Evolutionary conservation across 2,888 invertebrate species (phyloP), one percentile per base, ranked within the genome.

Genomic region (Peribatodes rhomboidaria): DNA sequence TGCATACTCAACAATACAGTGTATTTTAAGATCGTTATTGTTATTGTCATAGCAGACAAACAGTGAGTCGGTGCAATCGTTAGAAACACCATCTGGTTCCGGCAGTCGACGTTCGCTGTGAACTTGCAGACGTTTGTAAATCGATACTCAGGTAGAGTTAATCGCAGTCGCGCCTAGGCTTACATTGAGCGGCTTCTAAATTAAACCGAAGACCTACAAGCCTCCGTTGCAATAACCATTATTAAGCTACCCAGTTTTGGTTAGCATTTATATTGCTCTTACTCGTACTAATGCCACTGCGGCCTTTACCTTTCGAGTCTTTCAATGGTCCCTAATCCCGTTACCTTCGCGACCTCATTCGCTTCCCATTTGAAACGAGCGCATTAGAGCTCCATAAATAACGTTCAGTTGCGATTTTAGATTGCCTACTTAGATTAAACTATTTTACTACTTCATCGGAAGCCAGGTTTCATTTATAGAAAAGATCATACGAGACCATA

Each of bases 301-400:
- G 35, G 49, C 49, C 39, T 53, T 27, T 61, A 42, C 53, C 67
- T 62, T 72, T 69, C 68, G 67, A 49, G 59, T 67, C 62, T 65
- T 56, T 66, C 55, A 61, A 69, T 63, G 42, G 61, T 71, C 61
- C 70, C 70, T 58, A 50, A 55, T 59, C 58, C 49, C 64, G 73
- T 77, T 79, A 73, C 69, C 69, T 72, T 47, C 53, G 60, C 68
- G 79, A 79, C 82, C 81, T 81, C 76, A 79, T 73, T 77, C 72
- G 76, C 71, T 72, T 73, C 72, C 72, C 75, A 42, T 56, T 60
- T 50, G 27, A 50, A 42, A 14, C 55, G 42, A 59, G 18, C 49
- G 60, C 55, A 44, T 65, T 64, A 59, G 49, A 50, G 54, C 54
- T 65, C 46, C 44, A 55, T 60, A 64, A 58, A 55, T 65, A 39